A percentile compares a stretch with the other conserved stretches of the same genome.
Conservation (phyloP, 2,113 vertebrate genomes). For the Lepisosteus osseus region DNA sequence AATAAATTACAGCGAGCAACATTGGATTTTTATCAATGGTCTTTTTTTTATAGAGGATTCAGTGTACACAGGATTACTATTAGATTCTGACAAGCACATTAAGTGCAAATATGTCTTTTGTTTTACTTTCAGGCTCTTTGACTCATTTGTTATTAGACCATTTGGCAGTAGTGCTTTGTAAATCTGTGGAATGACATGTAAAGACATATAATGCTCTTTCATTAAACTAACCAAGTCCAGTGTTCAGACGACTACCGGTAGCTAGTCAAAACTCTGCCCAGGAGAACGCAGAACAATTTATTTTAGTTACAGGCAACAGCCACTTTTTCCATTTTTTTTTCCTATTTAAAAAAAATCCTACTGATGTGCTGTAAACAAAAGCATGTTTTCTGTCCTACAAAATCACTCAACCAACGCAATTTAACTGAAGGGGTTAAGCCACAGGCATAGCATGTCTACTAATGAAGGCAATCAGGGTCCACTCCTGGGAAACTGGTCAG, state of each 20-base stretch:
- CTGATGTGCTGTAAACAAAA: slow-evolving; percentile 19
- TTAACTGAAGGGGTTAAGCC: no score
- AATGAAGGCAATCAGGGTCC: slow-evolving; percentile 33
- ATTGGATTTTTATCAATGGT: not conserved
- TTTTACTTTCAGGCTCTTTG: not conserved
- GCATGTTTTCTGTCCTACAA: no score
- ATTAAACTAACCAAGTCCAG: not conserved
- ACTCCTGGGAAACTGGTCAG: slow-evolving; percentile 27
- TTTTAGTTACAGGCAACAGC: no score
- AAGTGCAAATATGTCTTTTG: not conserved
- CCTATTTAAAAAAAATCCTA: no score
- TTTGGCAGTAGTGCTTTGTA: not conserved
- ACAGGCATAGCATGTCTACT: slow-evolving; percentile 16
- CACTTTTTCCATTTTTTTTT: no score
- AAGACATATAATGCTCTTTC: not conserved
- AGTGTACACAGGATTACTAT: not conserved
- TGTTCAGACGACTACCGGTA: no score
- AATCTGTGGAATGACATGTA: not conserved
- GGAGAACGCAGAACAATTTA: no score
- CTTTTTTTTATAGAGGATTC: not conserved
- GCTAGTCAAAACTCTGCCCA: no score
- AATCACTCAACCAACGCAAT: no score
- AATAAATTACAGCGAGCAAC: not conserved
- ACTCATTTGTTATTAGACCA: not conserved
- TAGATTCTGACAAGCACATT: not conserved